Conservation (phyloP, 2,113 vertebrate genomes). For the Cariama cristata region DNA sequence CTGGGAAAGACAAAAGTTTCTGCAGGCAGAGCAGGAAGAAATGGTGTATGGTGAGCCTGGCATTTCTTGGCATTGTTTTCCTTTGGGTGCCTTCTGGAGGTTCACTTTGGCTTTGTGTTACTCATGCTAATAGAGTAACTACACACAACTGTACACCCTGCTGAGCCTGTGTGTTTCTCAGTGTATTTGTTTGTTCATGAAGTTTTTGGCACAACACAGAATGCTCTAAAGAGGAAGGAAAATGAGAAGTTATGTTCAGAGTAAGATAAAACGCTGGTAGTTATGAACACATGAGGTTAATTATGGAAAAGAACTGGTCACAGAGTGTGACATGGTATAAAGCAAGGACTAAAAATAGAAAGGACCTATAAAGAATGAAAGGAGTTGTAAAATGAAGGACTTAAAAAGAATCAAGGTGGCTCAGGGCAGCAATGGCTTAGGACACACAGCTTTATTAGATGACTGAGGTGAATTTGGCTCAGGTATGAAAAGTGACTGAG, state of each 20-base stretch:
- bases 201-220: not conserved
- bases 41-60: not conserved
- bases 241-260: not conserved
- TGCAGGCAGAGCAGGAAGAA: not conserved
- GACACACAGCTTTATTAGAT: not conserved
- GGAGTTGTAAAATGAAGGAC: not conserved
- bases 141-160: too few relatives aligned
- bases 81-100: not conserved
- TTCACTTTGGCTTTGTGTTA: not conserved
- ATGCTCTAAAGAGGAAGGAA: not conserved
- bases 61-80: not conserved
- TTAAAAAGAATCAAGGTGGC: not conserved
- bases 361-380: not conserved
- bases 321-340: not conserved
- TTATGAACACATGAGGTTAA: not conserved
- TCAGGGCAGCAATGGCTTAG: not conserved
- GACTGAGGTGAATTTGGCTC: not conserved
- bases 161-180: not conserved
- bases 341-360: not conserved
- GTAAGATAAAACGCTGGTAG: not conserved
- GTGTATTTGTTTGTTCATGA: not conserved
- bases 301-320: not conserved
- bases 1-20: not conserved
- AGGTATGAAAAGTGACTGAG: not conserved
- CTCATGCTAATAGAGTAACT: not conserved